Evolutionary conservation across 2,113 vertebrate genomes (phyloP), one percentile per base, ranked within the genome.

Genomic region (Psettodes erumei): DNA sequence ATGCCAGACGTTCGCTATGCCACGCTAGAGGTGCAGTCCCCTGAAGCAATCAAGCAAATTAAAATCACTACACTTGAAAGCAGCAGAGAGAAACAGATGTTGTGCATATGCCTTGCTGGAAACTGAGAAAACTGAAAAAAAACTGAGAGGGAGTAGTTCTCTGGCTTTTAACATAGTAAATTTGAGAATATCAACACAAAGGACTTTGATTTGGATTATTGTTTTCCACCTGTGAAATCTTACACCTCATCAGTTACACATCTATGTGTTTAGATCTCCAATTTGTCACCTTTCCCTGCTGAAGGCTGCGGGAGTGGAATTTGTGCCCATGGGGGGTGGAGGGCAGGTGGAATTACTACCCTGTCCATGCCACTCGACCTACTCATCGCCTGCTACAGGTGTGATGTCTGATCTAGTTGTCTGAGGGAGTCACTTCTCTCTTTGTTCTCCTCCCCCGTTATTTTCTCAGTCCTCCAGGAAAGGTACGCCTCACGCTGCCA

Each of bases 41-140:
- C 92, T 90, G 59, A 91, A 94, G 95, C 91, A 93, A 94, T 94
- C 90, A 51, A 75, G 92, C 94, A 94, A 95, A 96, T 95, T 89
- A 94, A 95, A 94, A 95, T 95, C 94, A 91, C 91, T 89, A 93
- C 94, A 94, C 95, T 95, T 95, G 90, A 79, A 87, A 89, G 75
- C 66, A 43, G 67, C 50, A 27, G 37, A 53, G 58, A 82, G 64
- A 94, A 95, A 94, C 95, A 96, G 94, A 94, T 95, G 95, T 95
- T 92, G 88, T 88, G 82, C 89, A 95, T 91, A 94, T 91, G 86
- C 89, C 84, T 88, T 84, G 84, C 82, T 70, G 10, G 63, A 82
- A 89, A 83, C 66, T 25, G 66, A 77, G 58, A 76, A n/a, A n/a
- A n/a, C n/a, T n/a, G n/a, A n/a, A n/a, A n/a, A n/a, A n/a, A 69